A percentile compares a stretch with the other conserved stretches of the same genome.
phyloP scores from a whole-genome alignment of 2,113 vertebrate genomes.

The Pholis gunnellus region DNA sequence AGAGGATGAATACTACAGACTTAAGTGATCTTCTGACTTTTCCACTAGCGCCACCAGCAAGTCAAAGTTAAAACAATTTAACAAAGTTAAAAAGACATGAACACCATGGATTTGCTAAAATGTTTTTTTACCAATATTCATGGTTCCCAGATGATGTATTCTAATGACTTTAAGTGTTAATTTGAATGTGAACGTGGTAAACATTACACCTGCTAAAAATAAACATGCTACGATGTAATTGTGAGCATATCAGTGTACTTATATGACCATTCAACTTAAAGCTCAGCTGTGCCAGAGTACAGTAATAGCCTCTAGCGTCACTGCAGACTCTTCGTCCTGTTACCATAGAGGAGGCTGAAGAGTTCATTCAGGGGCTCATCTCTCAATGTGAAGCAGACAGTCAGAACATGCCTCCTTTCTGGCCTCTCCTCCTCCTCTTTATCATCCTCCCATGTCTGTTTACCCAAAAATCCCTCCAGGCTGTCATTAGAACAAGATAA shows the following conservation, averaged over 20 bases:
- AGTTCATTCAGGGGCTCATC: conserved; percentile 3
- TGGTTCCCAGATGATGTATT: background rate
- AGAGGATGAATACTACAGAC: background rate
- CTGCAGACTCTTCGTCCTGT: background rate
- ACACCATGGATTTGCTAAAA: background rate
- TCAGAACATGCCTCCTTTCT: conserved; percentile 14
- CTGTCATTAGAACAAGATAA: conserved; percentile 63
- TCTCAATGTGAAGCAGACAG: conserved; percentile 19
- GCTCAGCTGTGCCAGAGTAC: no score
- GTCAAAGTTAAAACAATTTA: background rate
- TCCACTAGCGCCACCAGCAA: background rate
- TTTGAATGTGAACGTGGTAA: no score
- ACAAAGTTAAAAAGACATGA: background rate
- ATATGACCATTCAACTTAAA: background rate
- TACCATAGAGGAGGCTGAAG: background rate
- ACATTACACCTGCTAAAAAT: background rate
- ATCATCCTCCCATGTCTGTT: conserved; percentile 57
- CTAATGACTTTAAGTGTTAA: background rate
- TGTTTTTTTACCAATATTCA: background rate
- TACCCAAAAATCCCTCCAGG: conserved; percentile 45
- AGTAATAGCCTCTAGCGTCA: background rate
- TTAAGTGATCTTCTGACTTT: background rate
- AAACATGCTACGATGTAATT: background rate
- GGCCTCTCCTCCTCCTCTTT: conserved; percentile 10
- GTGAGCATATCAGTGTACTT: background rate